phyloP scores from a whole-genome alignment of 2,888 invertebrate species.

The Papilio demoleus region DNA sequence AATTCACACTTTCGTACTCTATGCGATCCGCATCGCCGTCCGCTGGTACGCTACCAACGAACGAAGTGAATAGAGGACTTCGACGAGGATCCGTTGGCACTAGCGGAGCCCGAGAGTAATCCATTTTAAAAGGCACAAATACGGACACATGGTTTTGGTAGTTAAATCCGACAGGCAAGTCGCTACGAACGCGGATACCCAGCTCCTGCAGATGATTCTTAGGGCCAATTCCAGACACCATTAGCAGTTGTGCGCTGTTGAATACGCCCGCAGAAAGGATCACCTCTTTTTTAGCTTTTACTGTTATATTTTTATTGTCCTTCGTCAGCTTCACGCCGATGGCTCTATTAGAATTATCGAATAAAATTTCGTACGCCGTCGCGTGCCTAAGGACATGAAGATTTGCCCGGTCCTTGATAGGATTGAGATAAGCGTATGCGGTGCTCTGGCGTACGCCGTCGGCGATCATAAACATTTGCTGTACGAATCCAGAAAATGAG shows the following conservation, averaged over 20 bases:
- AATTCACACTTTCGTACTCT: conserved; percentile 51
- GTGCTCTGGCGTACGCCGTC: conserved; percentile 61
- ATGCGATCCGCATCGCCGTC: conserved; percentile 49
- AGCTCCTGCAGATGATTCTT: conserved; percentile 70
- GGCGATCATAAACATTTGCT: conserved; percentile 67
- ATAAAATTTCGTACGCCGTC: conserved; percentile 49
- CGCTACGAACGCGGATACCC: conserved; percentile 50
- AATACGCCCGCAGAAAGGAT: conserved; percentile 69
- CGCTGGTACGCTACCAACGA: conserved; percentile 49
- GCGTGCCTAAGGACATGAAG: conserved; percentile 65
- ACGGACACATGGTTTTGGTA: conserved; percentile 53
- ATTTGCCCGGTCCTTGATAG: conserved; percentile 69
- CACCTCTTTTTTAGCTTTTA: conserved; percentile 49
- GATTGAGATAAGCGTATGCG: conserved; percentile 53
- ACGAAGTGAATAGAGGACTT: conserved; percentile 45
- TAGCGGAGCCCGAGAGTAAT: conserved; percentile 64
- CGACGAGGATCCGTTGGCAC: conserved; percentile 46
- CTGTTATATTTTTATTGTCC: conserved; percentile 40
- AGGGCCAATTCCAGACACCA: conserved; percentile 53
- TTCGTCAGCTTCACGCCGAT: conserved; percentile 46
- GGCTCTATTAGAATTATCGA: conserved; percentile 49
- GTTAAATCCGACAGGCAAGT: conserved; percentile 59
- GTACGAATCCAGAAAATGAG: conserved; percentile 68
- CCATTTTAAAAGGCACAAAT: conserved; percentile 46
- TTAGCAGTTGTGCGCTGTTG: conserved; percentile 54